Evolutionary conservation across 2,888 invertebrate species (phyloP).

Genomic region (Seladonia tumulorum): DNA sequence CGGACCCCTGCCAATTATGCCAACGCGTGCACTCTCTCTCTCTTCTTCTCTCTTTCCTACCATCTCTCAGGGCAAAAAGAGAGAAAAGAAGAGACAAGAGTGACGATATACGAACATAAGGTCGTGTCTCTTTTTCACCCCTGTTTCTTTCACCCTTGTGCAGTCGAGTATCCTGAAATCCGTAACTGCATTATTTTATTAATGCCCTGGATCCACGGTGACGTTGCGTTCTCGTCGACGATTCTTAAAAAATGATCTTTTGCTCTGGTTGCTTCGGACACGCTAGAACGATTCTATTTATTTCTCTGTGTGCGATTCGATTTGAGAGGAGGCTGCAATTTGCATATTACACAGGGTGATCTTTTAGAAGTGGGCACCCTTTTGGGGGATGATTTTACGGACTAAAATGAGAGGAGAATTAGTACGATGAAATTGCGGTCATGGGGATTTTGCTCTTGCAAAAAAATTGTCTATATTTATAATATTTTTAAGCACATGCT

Average conservation of each 20-base stretch:
- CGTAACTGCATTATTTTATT: conserved; percentile 79
- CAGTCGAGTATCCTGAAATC: conserved; percentile 68
- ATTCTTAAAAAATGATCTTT: conserved; percentile 45
- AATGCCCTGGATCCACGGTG: conserved; percentile 57
- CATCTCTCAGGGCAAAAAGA: not conserved
- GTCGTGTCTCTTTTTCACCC: conserved; percentile 68
- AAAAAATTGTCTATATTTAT: not conserved
- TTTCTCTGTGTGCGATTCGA: not conserved
- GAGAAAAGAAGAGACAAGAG: conserved; percentile 57
- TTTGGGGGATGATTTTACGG: not conserved
- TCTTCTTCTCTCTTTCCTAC: not conserved
- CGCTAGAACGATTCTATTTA: conserved; percentile 11
- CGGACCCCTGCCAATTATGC: conserved; percentile 82
- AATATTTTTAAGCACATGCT: not conserved
- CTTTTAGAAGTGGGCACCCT: not conserved
- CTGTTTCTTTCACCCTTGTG: conserved; percentile 48
- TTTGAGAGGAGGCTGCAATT: not conserved
- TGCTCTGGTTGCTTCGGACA: conserved; percentile 1
- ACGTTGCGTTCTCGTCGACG: conserved; percentile 9
- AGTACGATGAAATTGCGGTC: not conserved
- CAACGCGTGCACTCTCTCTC: conserved; percentile 27
- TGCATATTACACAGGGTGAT: not conserved
- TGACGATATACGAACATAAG: conserved; percentile 81
- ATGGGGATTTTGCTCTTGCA: not conserved
- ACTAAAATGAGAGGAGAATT: not conserved